Conservation (phyloP, 2,888 invertebrate species). For the Siphonodentalium dalli region DNA sequence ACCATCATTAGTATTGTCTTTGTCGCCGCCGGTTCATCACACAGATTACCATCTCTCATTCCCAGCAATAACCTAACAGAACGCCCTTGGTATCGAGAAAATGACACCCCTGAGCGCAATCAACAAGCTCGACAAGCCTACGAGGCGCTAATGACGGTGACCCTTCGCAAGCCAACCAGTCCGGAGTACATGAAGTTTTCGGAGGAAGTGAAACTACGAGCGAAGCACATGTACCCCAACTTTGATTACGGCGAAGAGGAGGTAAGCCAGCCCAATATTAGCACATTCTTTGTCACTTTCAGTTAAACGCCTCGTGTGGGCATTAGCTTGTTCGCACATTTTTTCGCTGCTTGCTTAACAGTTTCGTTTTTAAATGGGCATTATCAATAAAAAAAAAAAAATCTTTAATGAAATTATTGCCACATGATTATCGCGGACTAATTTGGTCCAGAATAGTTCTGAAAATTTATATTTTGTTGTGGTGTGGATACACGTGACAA, state of each 20-base stretch:
- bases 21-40: background rate
- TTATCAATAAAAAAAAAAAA: no score
- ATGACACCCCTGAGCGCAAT: conserved; percentile 82
- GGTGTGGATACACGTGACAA: no score
- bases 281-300: no score
- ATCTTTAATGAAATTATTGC: no score
- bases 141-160: conserved; percentile 53
- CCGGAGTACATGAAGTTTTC: conserved; percentile 42
- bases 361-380: no score
- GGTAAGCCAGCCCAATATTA: no score
- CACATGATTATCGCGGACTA: no score
- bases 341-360: no score
- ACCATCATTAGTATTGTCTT: no score
- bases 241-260: conserved; percentile 49
- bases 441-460: no score
- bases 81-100: conserved; percentile 84
- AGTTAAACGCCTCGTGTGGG: no score
- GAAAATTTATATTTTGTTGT: no score
- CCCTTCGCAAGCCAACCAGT: conserved; percentile 48
- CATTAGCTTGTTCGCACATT: background rate
- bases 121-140: conserved; percentile 68
- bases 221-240: conserved; percentile 35
- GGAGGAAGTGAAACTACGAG: conserved; percentile 43
- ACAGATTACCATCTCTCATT: conserved; percentile 4
- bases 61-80: conserved; percentile 53